These are phyloP conservation scores for Glossophaga mutica DNA, from an alignment of 2,797 vertebrate genomes.

Conservation along the genomic window DNA sequence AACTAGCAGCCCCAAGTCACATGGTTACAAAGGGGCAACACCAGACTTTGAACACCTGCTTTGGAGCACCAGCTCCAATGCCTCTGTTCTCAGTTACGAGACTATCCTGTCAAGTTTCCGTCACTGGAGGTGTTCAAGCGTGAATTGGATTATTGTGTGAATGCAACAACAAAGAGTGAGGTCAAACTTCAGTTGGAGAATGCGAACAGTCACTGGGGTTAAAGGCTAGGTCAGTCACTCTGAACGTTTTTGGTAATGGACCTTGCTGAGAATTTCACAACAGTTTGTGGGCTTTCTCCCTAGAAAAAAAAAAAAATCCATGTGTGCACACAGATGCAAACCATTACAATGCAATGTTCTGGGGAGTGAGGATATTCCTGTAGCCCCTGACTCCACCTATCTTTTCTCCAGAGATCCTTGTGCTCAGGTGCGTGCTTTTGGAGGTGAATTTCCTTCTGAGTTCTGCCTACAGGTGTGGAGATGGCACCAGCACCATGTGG, in stretches of 20 bases:
- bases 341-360: neutral
- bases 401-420: neutral
- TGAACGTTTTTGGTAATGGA: neutral
- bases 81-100: neutral
- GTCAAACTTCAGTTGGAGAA: neutral
- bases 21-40: neutral
- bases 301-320: neutral
- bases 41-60: neutral
- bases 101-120: neutral
- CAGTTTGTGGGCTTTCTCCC: neutral
- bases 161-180: neutral
- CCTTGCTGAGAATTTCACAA: conserved; percentile 1
- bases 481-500: neutral
- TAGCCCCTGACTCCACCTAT: neutral
- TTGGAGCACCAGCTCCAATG: neutral
- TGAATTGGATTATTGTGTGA: neutral
- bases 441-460: neutral
- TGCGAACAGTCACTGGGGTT: neutral
- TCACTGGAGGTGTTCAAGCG: neutral
- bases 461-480: neutral
- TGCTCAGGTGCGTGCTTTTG: neutral
- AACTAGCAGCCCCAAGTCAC: neutral
- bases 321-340: neutral
- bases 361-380: neutral
- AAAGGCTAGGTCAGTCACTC: neutral